phyloP scores from a whole-genome alignment of 2,797 vertebrate genomes.

The Artibeus jamaicensis region DNA sequence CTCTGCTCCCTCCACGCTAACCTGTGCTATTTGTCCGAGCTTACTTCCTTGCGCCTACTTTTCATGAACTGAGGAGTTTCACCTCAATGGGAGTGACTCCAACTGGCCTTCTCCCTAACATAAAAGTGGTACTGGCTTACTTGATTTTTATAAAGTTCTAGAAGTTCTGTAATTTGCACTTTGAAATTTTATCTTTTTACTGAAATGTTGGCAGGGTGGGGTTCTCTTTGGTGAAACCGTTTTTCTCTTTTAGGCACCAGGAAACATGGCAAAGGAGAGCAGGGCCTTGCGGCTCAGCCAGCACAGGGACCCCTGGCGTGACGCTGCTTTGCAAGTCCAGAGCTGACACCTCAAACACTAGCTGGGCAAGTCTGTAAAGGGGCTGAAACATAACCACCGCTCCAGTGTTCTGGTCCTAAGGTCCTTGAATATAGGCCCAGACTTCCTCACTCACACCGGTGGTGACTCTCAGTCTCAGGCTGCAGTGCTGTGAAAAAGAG shows the following conservation, averaged over 20 bases:
- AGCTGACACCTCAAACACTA: neutral
- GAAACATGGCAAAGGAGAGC: neutral
- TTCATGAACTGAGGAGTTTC: neutral
- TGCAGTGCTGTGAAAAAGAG: neutral
- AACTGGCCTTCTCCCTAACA: neutral
- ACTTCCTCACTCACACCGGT: neutral
- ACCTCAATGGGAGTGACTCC: neutral
- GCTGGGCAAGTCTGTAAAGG: neutral
- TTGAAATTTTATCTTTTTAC: neutral
- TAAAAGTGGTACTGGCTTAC: neutral
- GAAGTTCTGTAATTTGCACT: neutral
- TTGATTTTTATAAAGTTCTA: neutral
- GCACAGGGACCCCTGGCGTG: too few relatives aligned
- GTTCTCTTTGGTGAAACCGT: neutral
- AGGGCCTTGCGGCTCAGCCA: fast-evolving
- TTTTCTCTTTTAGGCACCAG: neutral
- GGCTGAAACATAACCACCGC: neutral
- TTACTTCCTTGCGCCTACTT: neutral
- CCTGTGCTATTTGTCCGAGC: neutral
- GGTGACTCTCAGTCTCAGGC: neutral
- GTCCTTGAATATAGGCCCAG: neutral
- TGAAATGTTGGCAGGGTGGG: neutral
- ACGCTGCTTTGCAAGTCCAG: neutral
- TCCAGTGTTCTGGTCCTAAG: neutral
- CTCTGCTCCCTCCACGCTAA: neutral